phyloP scores from a whole-genome alignment of 2,888 invertebrate species.

The Idaea straminata region DNA sequence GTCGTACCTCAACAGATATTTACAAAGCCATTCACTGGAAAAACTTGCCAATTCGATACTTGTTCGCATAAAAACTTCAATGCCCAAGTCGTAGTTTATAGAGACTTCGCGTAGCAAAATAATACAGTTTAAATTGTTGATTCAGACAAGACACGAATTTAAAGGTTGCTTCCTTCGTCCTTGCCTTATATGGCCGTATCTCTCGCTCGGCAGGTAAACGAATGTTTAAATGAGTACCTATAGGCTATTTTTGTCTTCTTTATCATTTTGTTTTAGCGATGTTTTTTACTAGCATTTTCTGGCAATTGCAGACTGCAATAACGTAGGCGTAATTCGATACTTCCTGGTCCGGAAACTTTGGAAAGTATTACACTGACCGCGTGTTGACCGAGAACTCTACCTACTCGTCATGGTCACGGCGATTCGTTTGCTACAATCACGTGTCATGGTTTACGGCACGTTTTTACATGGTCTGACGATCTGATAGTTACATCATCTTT shows the following conservation, averaged over 20 bases:
- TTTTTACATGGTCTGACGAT: neutral
- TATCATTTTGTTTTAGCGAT: conserved; percentile 1
- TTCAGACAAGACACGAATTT: conserved; percentile 43
- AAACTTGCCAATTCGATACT: conserved; percentile 10
- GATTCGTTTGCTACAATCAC: neutral
- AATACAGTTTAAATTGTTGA: conserved; percentile 1
- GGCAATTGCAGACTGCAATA: neutral
- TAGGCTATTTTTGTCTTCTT: neutral
- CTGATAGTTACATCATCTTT: neutral
- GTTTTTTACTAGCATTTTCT: neutral
- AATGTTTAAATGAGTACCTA: neutral
- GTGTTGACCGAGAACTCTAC: neutral
- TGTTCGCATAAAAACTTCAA: conserved; percentile 15
- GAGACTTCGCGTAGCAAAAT: conserved; percentile 28
- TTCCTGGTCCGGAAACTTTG: neutral
- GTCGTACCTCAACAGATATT: conserved; percentile 8
- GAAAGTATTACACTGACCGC: neutral
- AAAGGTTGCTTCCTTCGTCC: conserved; percentile 55
- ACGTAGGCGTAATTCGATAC: neutral
- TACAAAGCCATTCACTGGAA: neutral
- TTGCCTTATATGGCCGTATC: conserved; percentile 59
- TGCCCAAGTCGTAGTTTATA: conserved; percentile 9
- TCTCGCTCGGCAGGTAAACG: conserved; percentile 18
- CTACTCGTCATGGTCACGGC: neutral
- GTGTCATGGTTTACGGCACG: neutral